Evolutionary conservation across 92 coral and sea anemone genomes (phyloP).

Genomic region (Zoanthus solanderi): DNA sequence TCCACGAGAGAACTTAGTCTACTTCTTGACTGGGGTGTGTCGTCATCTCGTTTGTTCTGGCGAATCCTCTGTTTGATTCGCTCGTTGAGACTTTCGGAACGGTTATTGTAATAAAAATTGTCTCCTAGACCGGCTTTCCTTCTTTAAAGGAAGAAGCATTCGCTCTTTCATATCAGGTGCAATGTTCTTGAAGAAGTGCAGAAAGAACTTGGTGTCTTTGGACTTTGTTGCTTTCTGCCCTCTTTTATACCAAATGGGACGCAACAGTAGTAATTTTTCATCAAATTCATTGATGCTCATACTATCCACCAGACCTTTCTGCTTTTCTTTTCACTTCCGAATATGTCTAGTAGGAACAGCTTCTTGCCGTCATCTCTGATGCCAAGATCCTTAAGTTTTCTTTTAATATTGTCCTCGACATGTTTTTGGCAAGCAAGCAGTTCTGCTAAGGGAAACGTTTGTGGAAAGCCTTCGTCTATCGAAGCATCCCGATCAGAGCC

Average conservation of each 20-base stretch:
- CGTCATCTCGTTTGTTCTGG: slow-evolving; percentile 9
- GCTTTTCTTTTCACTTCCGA: slow-evolving; percentile 51
- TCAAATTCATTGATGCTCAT: slow-evolving; percentile 45
- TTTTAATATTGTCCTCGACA: slow-evolving; percentile 52
- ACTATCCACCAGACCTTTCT: slow-evolving; percentile 30
- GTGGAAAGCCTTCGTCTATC: slow-evolving; percentile 50
- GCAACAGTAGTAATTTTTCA: slow-evolving; percentile 31
- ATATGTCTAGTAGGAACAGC: slow-evolving; percentile 44
- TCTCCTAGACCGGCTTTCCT: slow-evolving; percentile 26
- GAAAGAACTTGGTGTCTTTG: slow-evolving; percentile 38
- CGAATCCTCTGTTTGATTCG: slow-evolving; percentile 31
- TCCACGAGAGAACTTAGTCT: neutral
- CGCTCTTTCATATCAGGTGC: slow-evolving; percentile 33
- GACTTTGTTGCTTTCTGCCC: slow-evolving; percentile 16
- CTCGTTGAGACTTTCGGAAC: slow-evolving; percentile 11
- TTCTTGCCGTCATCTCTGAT: slow-evolving; percentile 29
- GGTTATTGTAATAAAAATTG: slow-evolving; percentile 43
- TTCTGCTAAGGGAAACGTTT: slow-evolving; percentile 40
- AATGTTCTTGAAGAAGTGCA: slow-evolving; percentile 27
- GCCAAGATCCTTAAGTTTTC: slow-evolving; percentile 52
- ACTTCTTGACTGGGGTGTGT: slow-evolving; percentile 2
- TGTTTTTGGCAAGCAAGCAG: slow-evolving; percentile 53
- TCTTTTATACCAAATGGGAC: slow-evolving; percentile 40
- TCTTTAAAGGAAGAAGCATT: slow-evolving; percentile 1
- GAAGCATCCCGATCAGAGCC: slow-evolving; percentile 64